phyloP scores from a whole-genome alignment of 2,888 invertebrate genomes.

The Stenotaenia linearis region DNA sequence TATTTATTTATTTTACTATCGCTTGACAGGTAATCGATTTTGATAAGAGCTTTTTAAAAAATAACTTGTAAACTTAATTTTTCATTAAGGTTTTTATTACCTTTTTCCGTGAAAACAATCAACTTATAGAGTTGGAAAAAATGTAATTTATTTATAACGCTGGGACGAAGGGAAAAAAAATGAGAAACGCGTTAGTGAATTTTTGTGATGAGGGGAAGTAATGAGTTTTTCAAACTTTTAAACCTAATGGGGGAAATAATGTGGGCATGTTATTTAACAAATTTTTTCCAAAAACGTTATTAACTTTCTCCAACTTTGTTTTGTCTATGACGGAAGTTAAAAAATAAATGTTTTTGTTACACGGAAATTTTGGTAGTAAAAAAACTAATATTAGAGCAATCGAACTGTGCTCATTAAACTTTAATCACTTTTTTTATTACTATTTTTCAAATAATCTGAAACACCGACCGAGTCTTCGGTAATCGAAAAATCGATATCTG shows the following conservation, averaged over 20 bases:
- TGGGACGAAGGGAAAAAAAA: neutral
- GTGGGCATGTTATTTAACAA: neutral
- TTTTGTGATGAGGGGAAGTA: neutral
- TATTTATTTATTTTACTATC: slow-evolving; percentile 1
- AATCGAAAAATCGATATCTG: slow-evolving; percentile 4
- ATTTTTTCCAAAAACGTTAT: neutral
- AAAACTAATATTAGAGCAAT: neutral
- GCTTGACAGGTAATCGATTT: slow-evolving; percentile 15
- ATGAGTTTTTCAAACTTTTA: neutral
- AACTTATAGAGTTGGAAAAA: neutral
- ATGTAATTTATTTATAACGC: slow-evolving; percentile 13
- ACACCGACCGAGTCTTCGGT: neutral
- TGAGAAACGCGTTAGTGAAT: neutral
- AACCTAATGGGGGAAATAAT: neutral
- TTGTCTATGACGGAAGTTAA: too few relatives aligned
- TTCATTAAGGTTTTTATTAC: slow-evolving; percentile 26
- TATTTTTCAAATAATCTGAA: slow-evolving; percentile 8
- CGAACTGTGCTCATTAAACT: slow-evolving; percentile 2
- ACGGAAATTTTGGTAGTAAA: neutral
- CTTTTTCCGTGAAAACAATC: slow-evolving; percentile 26
- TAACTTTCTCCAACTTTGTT: too few relatives aligned
- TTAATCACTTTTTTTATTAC: neutral
- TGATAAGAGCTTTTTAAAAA: slow-evolving; percentile 20
- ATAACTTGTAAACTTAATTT: slow-evolving; percentile 26
- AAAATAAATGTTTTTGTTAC: neutral